Evolutionary conservation across 1,140 invertebrate genomes (phyloP).

Genomic region (Radopholus similis): DNA sequence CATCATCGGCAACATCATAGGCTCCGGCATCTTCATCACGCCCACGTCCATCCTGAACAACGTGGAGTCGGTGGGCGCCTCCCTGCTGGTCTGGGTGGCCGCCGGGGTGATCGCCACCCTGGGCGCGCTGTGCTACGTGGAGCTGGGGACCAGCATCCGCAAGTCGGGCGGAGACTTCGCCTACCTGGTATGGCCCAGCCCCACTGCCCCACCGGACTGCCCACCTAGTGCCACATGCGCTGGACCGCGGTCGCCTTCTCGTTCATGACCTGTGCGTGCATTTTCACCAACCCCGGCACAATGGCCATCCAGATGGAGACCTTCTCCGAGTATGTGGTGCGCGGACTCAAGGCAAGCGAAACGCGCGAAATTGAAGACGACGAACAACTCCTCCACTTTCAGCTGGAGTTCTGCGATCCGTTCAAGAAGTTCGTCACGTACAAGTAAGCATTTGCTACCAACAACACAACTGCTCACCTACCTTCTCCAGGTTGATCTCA

Average conservation of each 20-base stretch:
- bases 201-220: no score
- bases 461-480: neutral
- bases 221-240: neutral
- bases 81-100: conserved; percentile 32
- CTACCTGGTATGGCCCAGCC: no score
- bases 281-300: conserved; percentile 39
- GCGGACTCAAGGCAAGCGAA: conserved; percentile 15
- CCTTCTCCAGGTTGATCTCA: conserved; percentile 17
- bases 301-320: conserved; percentile 39
- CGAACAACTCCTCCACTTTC: neutral
- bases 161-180: conserved; percentile 32
- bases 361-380: no score
- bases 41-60: conserved; percentile 23
- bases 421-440: neutral
- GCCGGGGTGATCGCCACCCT: conserved; percentile 40
- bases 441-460: neutral
- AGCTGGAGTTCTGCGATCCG: neutral
- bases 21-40: conserved; percentile 36
- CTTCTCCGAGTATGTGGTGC: conserved; percentile 21
- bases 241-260: conserved; percentile 18
- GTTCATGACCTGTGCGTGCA: conserved; percentile 39
- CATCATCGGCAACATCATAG: conserved; percentile 30
- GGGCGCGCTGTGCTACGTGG: conserved; percentile 68
- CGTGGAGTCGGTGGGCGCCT: conserved; percentile 36
- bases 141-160: conserved; percentile 28